phyloP scores from a whole-genome alignment of 35 echinoderm and acorn worm species.

The Eucidaris tribuloides region DNA sequence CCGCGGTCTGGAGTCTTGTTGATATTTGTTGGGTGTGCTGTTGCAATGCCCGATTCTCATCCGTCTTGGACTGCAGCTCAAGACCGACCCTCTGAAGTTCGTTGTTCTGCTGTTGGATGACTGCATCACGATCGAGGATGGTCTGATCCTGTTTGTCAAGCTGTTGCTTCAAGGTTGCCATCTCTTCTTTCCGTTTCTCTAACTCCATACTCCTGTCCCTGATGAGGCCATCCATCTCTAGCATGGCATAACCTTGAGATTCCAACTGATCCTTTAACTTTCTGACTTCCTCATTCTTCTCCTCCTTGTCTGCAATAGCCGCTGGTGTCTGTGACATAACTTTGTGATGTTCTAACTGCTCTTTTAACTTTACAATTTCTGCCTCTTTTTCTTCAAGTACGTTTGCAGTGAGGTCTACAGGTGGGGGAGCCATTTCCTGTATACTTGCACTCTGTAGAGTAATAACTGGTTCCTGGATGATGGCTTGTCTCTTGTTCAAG shows the following conservation, averaged over 20 bases:
- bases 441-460: neutral
- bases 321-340: neutral
- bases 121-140: constrained; percentile 61
- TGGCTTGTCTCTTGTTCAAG: neutral
- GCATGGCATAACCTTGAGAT: constrained; percentile 30
- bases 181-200: constrained; percentile 55
- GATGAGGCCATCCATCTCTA: constrained; percentile 51
- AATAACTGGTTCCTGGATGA: constrained; percentile 18
- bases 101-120: constrained; percentile 41
- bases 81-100: constrained; percentile 27
- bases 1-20: constrained; percentile 23
- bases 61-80: constrained; percentile 45
- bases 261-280: constrained; percentile 55
- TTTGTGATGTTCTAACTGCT: neutral
- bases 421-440: constrained; percentile 15
- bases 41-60: constrained; percentile 30
- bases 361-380: constrained; percentile 25
- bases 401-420: neutral
- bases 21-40: constrained; percentile 59
- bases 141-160: constrained; percentile 84
- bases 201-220: constrained; percentile 67
- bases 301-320: neutral
- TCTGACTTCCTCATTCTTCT: constrained; percentile 13
- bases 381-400: constrained; percentile 53
- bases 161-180: constrained; percentile 68